phyloP scores from a whole-genome alignment of 2,113 vertebrate species.

The Nannobrachium achirus region DNA sequence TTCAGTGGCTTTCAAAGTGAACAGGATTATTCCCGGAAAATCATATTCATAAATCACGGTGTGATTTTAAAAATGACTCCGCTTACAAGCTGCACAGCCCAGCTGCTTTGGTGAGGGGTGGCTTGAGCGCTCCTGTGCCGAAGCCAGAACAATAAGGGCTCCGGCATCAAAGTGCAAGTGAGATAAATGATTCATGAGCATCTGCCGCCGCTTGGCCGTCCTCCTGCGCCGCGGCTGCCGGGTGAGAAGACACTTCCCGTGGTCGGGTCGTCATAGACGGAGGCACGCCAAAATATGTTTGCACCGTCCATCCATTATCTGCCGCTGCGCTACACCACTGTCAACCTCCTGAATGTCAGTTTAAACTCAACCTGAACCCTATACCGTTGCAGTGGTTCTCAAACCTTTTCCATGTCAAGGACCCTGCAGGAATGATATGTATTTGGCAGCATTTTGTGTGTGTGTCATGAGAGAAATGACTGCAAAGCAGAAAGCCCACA shows the following conservation, averaged over 20 bases:
- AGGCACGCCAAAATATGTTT: slow-evolving; percentile 21
- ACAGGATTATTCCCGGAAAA: slow-evolving; percentile 10
- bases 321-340: slow-evolving; percentile 3
- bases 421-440: no score
- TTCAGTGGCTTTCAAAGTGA: slow-evolving; percentile 24
- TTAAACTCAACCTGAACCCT: no score
- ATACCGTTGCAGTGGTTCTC: no score
- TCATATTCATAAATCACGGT: slow-evolving; percentile 58
- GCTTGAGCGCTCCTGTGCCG: slow-evolving; percentile 59
- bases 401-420: no score
- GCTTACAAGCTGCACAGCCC: slow-evolving; percentile 50
- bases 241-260: slow-evolving; percentile 54
- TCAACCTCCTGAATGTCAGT: no score
- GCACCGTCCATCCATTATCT: slow-evolving; percentile 8
- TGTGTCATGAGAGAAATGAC: no score
- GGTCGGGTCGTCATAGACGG: slow-evolving; percentile 14
- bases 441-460: no score
- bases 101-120: slow-evolving; percentile 55
- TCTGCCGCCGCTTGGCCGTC: slow-evolving; percentile 59
- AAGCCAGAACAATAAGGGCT: slow-evolving; percentile 69
- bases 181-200: slow-evolving; percentile 70
- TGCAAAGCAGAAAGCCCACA: no score
- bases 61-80: slow-evolving; percentile 52
- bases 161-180: slow-evolving; percentile 72
- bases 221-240: slow-evolving; percentile 34